Percentiles rank a stretch among this genome's conserved stretches.
These are phyloP conservation scores for Xerus inauris DNA, from an alignment of 2,113 vertebrate genomes.

Conservation along the genomic window DNA sequence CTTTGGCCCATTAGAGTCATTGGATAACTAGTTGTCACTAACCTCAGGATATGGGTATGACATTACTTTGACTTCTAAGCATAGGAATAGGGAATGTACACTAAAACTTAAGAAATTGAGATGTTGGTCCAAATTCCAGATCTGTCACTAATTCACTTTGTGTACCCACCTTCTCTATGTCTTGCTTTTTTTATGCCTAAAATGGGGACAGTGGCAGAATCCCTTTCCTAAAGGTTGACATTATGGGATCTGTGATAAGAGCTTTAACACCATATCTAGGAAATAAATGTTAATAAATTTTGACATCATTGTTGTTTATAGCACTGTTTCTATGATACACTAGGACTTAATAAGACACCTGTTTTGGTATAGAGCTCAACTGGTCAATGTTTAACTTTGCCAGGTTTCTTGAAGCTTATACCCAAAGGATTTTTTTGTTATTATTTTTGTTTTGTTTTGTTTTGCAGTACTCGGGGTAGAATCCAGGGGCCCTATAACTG, in stretches of 20 bases:
- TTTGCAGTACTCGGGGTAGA: no score
- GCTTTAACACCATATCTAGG: not conserved
- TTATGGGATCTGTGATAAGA: not conserved
- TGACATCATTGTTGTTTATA: not conserved
- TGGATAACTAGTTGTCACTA: not conserved
- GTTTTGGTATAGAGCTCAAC: not conserved
- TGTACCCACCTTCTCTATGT: not conserved
- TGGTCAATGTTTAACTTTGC: not conserved
- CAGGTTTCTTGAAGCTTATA: not conserved
- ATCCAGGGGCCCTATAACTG: no score
- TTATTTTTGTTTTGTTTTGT: no score
- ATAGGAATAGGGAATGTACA: not conserved
- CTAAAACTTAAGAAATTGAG: not conserved
- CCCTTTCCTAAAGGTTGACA: not conserved
- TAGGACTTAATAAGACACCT: not conserved
- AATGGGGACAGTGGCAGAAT: not conserved
- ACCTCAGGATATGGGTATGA: not conserved
- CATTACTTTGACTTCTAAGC: not conserved
- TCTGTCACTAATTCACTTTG: not conserved
- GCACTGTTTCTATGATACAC: not conserved
- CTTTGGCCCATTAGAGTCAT: not conserved
- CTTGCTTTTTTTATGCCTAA: not conserved
- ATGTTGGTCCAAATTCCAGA: not conserved
- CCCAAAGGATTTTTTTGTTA: not conserved
- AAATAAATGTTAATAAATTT: not conserved